Evolutionary conservation across 2,888 invertebrate species (phyloP), one percentile per base, ranked within the genome.

Genomic region (Limenitis arthemis): DNA sequence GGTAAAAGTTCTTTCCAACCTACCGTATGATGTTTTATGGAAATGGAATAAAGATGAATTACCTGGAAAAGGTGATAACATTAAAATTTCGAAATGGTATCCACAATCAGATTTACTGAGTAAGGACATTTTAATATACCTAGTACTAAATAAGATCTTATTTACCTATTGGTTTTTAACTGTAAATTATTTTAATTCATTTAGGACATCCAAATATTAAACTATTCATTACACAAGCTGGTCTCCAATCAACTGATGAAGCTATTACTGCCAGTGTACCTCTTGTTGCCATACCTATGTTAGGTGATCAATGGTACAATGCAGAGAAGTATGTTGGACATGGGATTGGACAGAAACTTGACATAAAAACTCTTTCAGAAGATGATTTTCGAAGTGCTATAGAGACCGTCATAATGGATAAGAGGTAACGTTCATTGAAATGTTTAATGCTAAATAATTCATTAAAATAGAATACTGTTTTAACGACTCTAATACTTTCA

Each of bases 61-160:
- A 46, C 59, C 60, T 5, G 50, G 30, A 4, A 9, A 65, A 32
- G 64, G 72, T 0, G 34, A 51, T 6, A 77, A 77, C 50, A 68
- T 78, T 0, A 67, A 61, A 51, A 55, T 73, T 9, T 53, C 53
- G 1, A 69, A 72, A 51, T 79, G 76, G 77, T 58, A 73, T 9
- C 74, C 77, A 1, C 79, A 78, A 54, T 64, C 68, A 12, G 75
- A 75, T 56, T 56, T 78, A 38, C 56, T 79, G 2, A 66, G 75
- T 66, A 53, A 62, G 62, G 55, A 9, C 12, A 11, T 9, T 12
- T 33, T n/a, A 36, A 11, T 20, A 3, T 20, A 20, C 29, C 34
- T 5, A 12, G 8, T 20, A 5, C 32, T 29, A n/a, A 8, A 6
- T 36, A 20, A 29, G n/a, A 1, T 9, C 11, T 38, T 8, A 28